Evolutionary conservation across 1,140 invertebrate species (phyloP), one percentile per base, ranked within the genome.

Genomic region (Microplitis demolitor): DNA sequence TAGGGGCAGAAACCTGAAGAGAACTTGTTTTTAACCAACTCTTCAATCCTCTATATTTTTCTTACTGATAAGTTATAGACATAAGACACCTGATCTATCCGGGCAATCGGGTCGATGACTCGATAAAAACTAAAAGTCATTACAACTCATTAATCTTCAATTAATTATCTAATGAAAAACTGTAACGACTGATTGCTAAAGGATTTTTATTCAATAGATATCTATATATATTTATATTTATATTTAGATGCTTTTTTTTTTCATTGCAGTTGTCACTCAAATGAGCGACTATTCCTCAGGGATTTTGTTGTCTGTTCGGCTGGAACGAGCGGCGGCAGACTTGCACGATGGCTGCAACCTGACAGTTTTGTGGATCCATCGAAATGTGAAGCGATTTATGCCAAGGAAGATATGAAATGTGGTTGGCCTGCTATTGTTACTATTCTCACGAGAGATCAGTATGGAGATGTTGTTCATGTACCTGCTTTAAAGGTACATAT

Each of bases 341-440:
- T 99, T 66, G 96, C 97, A 0, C 92, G 95, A 84, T 98, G 97
- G 97, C 85, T 99, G 50, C 96, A 98, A 80, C 96, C 96, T 0
- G 95, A 97, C 79, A 93, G 96, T 8, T 94, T 94, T 69, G 92
- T 98, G 1, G 97, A 98, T 88, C 94, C 96, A 2, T 87, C 91
- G 69, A 91, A 92, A 80, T 98, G 96, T 86, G 93, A 96, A 83
- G 90, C 97, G 50, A 87, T 94, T 66, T 92, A 93, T 79, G 92
- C 92, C 4, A 88, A 91, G 60, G 92, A 94, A 50, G 93, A 92
- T 16, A 87, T 97, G 75, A 91, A 93, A 66, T 95, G 95, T 74
- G 94, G 95, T 51, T 94, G 92, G 90, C 93, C 95, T 4, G 90
- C 94, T 0, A 90, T 92, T 58, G 89, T 99, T 45, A 95, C 93